Percentiles rank a stretch among this genome's conserved stretches.
phyloP scores from a whole-genome alignment of 2,888 invertebrate species.

The Tenthredo notha region DNA sequence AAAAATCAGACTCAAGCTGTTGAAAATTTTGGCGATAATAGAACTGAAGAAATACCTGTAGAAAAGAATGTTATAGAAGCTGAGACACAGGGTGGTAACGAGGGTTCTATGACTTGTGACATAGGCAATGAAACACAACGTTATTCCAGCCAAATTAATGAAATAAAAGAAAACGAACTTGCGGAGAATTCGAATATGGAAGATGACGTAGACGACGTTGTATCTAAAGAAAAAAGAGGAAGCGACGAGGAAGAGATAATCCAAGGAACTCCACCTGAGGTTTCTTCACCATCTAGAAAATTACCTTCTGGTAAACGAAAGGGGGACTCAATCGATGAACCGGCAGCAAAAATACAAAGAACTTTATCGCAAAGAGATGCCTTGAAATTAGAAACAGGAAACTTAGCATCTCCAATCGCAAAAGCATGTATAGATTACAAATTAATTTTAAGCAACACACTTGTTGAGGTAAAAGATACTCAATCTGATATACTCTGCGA shows the following conservation, averaged over 20 bases:
- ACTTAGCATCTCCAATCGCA: not conserved
- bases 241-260: conserved; percentile 63
- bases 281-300: conserved; percentile 58
- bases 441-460: conserved; percentile 11
- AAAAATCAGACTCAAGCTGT: conserved; percentile 2
- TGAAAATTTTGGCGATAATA: not conserved
- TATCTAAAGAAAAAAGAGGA: not conserved
- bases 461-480: not conserved
- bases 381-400: conserved; percentile 29
- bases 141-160: not conserved
- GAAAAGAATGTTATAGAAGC: not conserved
- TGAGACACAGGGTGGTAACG: not conserved
- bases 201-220: not conserved
- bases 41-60: not conserved
- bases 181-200: not conserved
- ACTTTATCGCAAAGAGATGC: conserved; percentile 29
- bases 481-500: conserved; percentile 7
- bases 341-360: conserved; percentile 58
- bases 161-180: not conserved
- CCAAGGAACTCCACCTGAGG: conserved; percentile 62
- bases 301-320: conserved; percentile 60
- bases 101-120: not conserved
- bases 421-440: not conserved
- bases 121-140: conserved; percentile 40
- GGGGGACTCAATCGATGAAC: conserved; percentile 59